Evolutionary conservation across 2,797 vertebrate genomes (phyloP).

Genomic region (Gadopsis marmoratus): DNA sequence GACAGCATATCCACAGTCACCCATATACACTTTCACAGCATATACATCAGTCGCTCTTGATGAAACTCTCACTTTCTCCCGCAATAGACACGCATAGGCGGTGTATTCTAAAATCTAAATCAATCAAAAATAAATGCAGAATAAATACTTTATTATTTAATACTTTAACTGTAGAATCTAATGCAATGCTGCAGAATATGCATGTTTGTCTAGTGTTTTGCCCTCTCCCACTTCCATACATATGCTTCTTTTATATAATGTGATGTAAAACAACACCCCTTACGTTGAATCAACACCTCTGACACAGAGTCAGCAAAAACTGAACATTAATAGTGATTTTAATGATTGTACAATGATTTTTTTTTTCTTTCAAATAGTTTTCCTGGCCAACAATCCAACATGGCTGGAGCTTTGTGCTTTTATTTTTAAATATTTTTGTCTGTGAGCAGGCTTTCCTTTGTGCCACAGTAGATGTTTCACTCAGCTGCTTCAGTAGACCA

Average conservation of each 20-base stretch:
- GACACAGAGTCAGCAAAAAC: background rate
- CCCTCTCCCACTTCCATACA: background rate
- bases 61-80: background rate
- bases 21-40: background rate
- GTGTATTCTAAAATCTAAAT: background rate
- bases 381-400: constrained; percentile 1
- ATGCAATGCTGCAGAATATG: background rate
- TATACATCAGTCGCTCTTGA: background rate
- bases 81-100: too few species aligned
- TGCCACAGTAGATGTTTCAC: constrained; percentile 1
- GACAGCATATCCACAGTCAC: background rate
- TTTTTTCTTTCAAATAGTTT: background rate
- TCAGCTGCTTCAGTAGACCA: constrained; percentile 20
- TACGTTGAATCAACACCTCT: background rate
- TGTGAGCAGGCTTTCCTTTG: constrained; percentile 7
- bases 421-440: background rate
- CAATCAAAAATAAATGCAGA: too few species aligned
- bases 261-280: background rate
- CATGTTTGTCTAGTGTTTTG: background rate
- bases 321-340: background rate
- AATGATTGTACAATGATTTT: background rate
- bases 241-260: background rate
- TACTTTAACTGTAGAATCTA: background rate
- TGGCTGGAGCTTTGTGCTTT: constrained; percentile 19
- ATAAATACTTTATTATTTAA: too few species aligned